Conservation (phyloP, 1,140 invertebrate species). For the Uloborus diversus region DNA sequence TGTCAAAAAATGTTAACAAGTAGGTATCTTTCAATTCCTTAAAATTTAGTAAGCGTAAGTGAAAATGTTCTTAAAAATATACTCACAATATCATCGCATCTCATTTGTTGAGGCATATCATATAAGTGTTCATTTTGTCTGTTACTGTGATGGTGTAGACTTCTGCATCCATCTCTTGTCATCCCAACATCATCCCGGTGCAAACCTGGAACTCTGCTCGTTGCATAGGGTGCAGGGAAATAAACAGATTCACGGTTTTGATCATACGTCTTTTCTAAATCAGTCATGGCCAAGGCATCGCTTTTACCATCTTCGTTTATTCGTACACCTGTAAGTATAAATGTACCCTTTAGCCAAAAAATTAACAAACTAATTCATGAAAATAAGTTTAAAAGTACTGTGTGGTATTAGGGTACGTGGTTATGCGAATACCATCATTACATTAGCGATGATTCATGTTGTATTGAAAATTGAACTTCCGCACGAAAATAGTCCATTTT, state of each 20-base stretch:
- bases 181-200: constrained; percentile 36
- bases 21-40: too few species aligned
- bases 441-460: too few species aligned
- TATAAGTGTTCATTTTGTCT: constrained; percentile 45
- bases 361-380: too few species aligned
- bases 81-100: constrained; percentile 53
- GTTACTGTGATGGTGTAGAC: constrained; percentile 35
- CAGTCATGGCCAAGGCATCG: constrained; percentile 48
- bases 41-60: neutral
- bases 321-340: constrained; percentile 45
- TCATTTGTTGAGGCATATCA: constrained; percentile 53
- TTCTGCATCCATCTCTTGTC: constrained; percentile 49
- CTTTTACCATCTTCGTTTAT: constrained; percentile 41
- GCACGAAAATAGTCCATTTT: too few species aligned
- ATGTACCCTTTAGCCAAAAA: too few species aligned
- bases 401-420: too few species aligned
- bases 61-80: neutral
- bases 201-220: constrained; percentile 28
- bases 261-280: constrained; percentile 51
- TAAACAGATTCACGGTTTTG: constrained; percentile 47
- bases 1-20: too few species aligned
- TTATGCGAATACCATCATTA: too few species aligned
- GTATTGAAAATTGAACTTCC: too few species aligned
- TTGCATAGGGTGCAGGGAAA: constrained; percentile 47
- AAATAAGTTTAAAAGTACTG: too few species aligned